Conservation (phyloP, 2,797 vertebrate species). For the Chrosomus eos region DNA sequence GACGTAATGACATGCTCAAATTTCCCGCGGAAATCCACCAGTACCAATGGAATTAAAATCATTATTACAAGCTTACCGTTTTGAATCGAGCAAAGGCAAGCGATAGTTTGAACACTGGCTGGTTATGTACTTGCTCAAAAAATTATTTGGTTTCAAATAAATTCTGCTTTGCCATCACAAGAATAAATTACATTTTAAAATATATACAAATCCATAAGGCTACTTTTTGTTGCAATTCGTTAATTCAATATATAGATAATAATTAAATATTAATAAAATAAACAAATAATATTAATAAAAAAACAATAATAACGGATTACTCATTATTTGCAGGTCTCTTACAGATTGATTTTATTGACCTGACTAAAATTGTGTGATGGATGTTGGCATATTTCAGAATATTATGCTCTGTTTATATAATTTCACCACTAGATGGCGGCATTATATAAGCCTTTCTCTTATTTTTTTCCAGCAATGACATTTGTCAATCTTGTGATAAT, state of each 20-base stretch:
- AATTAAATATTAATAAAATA: not conserved
- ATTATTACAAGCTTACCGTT: no score
- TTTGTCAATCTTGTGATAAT: conserved; percentile 1
- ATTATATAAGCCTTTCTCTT: conserved; percentile 42
- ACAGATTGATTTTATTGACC: not conserved
- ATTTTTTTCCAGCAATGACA: not conserved
- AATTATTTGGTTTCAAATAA: no score
- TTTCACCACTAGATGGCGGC: conserved; percentile 72
- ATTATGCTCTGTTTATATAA: not conserved
- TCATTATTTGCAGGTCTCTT: not conserved
- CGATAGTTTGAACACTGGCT: no score
- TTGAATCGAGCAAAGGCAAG: no score
- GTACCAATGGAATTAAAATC: no score
- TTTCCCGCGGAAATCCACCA: no score
- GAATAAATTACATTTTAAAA: no score
- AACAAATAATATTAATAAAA: not conserved
- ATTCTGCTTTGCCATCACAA: no score
- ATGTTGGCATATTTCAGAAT: not conserved
- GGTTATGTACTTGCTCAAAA: no score
- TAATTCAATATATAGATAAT: not conserved
- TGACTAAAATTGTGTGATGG: not conserved
- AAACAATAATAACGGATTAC: not conserved
- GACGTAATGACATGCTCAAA: no score
- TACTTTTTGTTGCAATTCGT: not conserved
- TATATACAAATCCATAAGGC: no score